Percentiles rank a stretch among this genome's conserved stretches.
Conservation (phyloP, 2,888 invertebrate genomes). For the Punctoribates punctum region DNA sequence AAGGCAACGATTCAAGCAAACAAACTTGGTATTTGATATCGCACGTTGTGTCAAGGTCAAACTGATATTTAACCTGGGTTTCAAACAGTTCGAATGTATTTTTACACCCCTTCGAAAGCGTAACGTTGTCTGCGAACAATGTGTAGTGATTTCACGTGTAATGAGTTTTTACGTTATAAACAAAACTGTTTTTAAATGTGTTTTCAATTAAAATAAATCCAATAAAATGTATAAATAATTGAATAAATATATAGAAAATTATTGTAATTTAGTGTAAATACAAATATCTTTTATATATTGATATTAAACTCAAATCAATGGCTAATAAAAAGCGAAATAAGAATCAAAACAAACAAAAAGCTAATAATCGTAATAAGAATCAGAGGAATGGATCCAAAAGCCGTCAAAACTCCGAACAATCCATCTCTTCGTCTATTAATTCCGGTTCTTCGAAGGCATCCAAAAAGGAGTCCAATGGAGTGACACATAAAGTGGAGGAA, state of each 20-base stretch:
- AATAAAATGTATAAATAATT: background rate
- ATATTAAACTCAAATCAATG: background rate
- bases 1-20: no score
- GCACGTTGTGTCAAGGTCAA: no score
- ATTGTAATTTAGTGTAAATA: background rate
- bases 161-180: no score
- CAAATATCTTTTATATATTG: background rate
- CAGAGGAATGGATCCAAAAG: background rate
- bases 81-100: no score
- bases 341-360: background rate
- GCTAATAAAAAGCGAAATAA: background rate
- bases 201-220: background rate
- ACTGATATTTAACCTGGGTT: no score
- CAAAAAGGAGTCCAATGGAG: background rate
- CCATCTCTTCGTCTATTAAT: no score
- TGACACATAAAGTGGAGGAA: background rate
- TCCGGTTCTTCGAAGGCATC: no score
- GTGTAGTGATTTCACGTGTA: slow-evolving; percentile 18
- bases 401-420: no score
- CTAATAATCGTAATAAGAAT: background rate
- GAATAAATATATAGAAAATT: background rate
- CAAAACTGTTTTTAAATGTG: no score
- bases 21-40: no score
- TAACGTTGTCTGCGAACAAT: no score
- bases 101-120: no score